Evolutionary conservation across 37 sponge, comb jelly and placozoan species (phyloP).

Genomic region (Axinella damicornis): DNA sequence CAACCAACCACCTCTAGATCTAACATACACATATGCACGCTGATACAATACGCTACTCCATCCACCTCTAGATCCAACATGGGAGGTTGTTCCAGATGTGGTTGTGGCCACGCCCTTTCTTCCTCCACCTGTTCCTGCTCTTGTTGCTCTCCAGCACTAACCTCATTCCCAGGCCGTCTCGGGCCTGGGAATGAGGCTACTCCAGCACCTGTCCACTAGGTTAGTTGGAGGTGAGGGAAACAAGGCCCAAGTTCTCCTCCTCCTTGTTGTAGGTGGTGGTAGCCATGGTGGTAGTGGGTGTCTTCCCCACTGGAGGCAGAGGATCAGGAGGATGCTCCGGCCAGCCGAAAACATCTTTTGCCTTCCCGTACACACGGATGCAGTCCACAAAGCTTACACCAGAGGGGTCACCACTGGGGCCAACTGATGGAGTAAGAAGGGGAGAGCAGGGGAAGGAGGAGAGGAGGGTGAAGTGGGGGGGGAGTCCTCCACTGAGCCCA

Average conservation of each 20-base stretch:
- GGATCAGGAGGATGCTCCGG: constrained; percentile 58
- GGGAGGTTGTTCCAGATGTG: not conserved
- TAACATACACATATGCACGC: no score
- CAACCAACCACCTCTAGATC: no score
- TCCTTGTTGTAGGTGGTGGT: not conserved
- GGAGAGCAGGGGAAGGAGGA: not conserved
- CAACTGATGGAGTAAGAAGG: constrained; percentile 57
- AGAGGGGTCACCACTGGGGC: constrained; percentile 82
- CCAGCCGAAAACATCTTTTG: constrained; percentile 83
- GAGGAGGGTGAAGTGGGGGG: no score
- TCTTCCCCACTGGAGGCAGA: constrained; percentile 3
- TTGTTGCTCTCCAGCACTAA: no score
- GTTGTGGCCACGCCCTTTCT: constrained; percentile 7
- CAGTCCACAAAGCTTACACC: constrained; percentile 81
- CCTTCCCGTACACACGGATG: constrained; percentile 68
- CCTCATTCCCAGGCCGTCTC: no score
- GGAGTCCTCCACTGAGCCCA: no score
- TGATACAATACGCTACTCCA: no score
- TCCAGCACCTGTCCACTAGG: constrained; percentile 25
- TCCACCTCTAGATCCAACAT: not conserved
- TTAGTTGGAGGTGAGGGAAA: not conserved
- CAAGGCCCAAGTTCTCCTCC: constrained; percentile 19
- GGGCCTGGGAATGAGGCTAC: no score
- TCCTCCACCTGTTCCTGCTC: constrained; percentile 10
- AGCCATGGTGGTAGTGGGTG: not conserved